Percentiles rank a stretch among this genome's conserved stretches.
Evolutionary conservation across 2,888 invertebrate genomes (phyloP).

Genomic region (Brachylomia viminalis): DNA sequence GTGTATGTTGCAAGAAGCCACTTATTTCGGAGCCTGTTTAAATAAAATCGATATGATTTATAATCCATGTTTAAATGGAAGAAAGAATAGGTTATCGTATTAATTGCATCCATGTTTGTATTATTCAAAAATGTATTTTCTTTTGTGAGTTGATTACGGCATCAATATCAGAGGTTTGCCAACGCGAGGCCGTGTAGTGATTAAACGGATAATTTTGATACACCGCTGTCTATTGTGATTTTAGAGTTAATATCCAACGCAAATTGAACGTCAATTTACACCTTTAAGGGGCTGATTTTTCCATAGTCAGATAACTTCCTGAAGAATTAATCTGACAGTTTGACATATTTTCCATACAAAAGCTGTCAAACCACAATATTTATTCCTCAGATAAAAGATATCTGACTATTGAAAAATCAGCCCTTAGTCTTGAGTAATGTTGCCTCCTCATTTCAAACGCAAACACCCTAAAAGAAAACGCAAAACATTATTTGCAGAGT

Average conservation of each 20-base stretch:
- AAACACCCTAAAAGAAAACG: conserved; percentile 31
- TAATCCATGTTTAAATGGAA: conserved; percentile 37
- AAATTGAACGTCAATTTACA: neutral
- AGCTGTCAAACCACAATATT: too few relatives aligned
- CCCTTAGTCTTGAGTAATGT: neutral
- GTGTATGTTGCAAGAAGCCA: conserved; percentile 62
- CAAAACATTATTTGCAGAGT: conserved; percentile 40
- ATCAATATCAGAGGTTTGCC: conserved; percentile 5
- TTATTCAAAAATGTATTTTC: conserved; percentile 17
- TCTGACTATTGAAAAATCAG: too few relatives aligned
- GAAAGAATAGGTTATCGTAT: conserved; percentile 35
- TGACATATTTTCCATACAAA: too few relatives aligned
- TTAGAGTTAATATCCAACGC: neutral
- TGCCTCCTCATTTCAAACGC: conserved; percentile 4
- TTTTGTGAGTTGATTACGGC: conserved; percentile 27
- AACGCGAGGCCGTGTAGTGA: neutral
- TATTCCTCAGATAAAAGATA: too few relatives aligned
- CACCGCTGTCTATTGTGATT: neutral
- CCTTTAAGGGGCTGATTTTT: too few relatives aligned
- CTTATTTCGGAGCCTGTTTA: conserved; percentile 59
- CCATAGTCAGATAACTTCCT: too few relatives aligned
- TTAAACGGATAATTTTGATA: conserved; percentile 11
- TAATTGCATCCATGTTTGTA: conserved; percentile 44
- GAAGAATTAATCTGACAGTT: too few relatives aligned
- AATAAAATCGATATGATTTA: conserved; percentile 55